Evolutionary conservation across 2,797 vertebrate species (phyloP).

Genomic region (Mareca strepera): DNA sequence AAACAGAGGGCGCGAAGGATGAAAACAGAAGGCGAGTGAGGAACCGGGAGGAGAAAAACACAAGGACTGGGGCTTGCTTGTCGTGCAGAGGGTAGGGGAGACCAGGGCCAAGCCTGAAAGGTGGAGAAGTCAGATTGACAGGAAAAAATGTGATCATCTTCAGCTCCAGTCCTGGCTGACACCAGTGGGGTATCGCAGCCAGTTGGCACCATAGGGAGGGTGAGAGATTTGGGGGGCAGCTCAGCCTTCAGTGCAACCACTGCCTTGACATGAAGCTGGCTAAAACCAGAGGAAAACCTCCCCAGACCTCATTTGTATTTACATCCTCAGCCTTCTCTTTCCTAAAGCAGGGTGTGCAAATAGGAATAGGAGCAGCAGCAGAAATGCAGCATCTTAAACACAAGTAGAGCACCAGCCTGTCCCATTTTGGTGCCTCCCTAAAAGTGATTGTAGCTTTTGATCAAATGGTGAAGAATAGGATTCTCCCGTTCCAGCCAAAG

Average conservation of each 20-base stretch:
- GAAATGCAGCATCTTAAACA: background rate
- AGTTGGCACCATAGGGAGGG: too few relatives aligned
- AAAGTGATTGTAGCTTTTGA: background rate
- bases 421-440: background rate
- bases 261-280: background rate
- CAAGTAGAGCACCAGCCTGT: background rate
- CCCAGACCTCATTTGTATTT: background rate
- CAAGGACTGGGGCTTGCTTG: background rate
- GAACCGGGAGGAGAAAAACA: background rate
- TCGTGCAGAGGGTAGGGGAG: too few relatives aligned
- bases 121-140: background rate
- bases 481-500: background rate
- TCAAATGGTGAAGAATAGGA: background rate
- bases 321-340: background rate
- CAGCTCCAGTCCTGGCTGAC: background rate
- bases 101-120: background rate
- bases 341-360: background rate
- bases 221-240: background rate
- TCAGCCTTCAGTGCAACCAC: background rate
- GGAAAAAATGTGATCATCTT: background rate
- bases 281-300: background rate
- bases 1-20: slow-evolving; percentile 9
- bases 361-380: background rate
- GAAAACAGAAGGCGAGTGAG: slow-evolving; percentile 8
- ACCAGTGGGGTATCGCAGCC: too few relatives aligned